Percentiles rank a stretch among this genome's conserved stretches.
Conservation (phyloP, 2,888 invertebrate species). For the Heteromyza rotundicornis region DNA sequence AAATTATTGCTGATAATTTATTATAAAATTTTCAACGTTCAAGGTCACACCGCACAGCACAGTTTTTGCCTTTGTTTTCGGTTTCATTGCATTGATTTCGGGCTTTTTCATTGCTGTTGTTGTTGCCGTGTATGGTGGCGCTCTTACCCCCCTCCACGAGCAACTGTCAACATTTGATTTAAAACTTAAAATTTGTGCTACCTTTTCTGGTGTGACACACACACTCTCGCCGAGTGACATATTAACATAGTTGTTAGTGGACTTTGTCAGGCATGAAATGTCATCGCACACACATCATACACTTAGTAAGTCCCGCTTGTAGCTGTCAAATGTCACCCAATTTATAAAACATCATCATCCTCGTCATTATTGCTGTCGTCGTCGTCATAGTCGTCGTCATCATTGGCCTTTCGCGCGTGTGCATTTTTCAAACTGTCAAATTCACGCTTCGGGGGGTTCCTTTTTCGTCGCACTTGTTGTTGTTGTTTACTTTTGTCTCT, state of each 20-base stretch:
- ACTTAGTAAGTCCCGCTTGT: neutral
- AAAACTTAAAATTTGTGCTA: neutral
- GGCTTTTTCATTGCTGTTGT: constrained; percentile 14
- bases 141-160: neutral
- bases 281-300: neutral
- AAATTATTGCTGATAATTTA: constrained; percentile 61
- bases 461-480: neutral
- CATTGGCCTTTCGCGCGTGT: no score
- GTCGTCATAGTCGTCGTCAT: no score
- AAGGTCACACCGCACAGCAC: constrained; percentile 43
- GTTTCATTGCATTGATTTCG: no score
- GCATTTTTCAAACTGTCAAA: neutral
- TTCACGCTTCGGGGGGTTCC: constrained; percentile 4
- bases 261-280: neutral
- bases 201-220: neutral
- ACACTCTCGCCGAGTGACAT: neutral
- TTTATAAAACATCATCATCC: neutral
- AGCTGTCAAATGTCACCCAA: neutral
- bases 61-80: constrained; percentile 20
- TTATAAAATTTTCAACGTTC: constrained; percentile 40
- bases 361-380: neutral
- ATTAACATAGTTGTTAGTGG: neutral
- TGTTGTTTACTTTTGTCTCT: neutral
- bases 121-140: neutral
- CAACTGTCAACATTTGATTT: constrained; percentile 1